Evolutionary conservation across 2,888 invertebrate species (phyloP), one percentile per base, ranked within the genome.

Genomic region (Eupithecia exiguata): DNA sequence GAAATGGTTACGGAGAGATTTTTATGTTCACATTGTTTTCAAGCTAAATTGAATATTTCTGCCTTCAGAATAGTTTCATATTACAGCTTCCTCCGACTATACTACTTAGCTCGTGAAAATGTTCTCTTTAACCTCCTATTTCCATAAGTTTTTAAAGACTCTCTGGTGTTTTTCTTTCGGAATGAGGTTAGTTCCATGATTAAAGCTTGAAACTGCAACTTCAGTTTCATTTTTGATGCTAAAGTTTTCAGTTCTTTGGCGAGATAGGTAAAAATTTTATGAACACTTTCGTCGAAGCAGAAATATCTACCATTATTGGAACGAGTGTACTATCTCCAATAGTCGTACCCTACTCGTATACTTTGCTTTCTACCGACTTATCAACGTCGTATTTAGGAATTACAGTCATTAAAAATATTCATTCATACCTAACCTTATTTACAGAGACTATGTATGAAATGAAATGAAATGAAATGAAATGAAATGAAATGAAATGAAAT

Each of bases 1-100:
- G 89, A 91, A 92, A 91, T 87, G 87, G 87, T 88, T 88, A 87
- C 86, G 81, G 83, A 86, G 85, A 81, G 84, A 87, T 90, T 90
- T 89, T 88, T 87, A 87, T 83, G 83, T 86, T 84, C 81, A 82
- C 85, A 83, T 86, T 87, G 84, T 87, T 84, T 85, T 84, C 78
- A 82, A 76, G 76, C 78, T 82, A 78, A 81, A 82, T 78, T 83
- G 83, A 77, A 72, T 71, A 71, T 76, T 69, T 74, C 38, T 75
- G 58, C 53, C 53, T 73, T 72, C 40, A 69, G 67, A 72, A 69
- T 46, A 69, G 74, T 16, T 74, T 72, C 46, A 40, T 76, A 69
- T 74, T 70, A 73, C 61, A 40, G 43, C 36, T 35, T 73, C 73
- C 65, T 61, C 18, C 68, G 62, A 35, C 46, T 25, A 25, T 25